Conservation (phyloP, 2,113 vertebrate genomes). For the Tachycineta bicolor region DNA sequence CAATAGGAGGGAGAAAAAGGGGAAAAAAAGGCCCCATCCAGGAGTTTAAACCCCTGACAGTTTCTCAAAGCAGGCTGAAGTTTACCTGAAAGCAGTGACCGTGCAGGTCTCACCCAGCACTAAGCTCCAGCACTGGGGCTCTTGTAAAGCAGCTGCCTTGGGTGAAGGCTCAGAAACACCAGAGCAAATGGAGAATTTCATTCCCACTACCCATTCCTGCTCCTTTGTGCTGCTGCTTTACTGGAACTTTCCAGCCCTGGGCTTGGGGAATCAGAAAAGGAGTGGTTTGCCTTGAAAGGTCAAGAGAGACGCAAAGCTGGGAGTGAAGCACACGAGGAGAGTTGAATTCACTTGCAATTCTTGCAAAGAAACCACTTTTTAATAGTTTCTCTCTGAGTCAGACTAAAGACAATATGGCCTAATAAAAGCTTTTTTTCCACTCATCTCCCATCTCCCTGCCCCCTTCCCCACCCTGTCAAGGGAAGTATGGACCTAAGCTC, state of each 20-base stretch:
- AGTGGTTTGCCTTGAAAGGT: slow-evolving; percentile 12
- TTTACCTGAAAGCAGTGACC: background rate
- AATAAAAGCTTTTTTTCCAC: background rate
- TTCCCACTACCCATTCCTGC: background rate
- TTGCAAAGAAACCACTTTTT: background rate
- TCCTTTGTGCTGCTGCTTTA: background rate
- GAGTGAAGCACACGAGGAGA: background rate
- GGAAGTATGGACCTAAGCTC: background rate
- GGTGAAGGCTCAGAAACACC: background rate
- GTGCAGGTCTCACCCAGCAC: background rate
- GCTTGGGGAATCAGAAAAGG: background rate
- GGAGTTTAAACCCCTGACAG: background rate
- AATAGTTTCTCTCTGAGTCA: slow-evolving; percentile 12
- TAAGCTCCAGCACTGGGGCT: background rate
- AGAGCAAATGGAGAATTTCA: background rate
- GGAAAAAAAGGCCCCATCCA: background rate
- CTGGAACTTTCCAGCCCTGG: background rate
- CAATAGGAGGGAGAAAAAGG: background rate
- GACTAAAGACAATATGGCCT: background rate
- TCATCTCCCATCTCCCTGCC: background rate
- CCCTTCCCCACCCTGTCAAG: background rate
- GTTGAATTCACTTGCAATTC: background rate
- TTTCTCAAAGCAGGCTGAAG: background rate
- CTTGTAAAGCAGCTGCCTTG: background rate
- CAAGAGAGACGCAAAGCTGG: background rate